Evolutionary conservation across 2,797 vertebrate species (phyloP).

Genomic region (Danionella dracula): DNA sequence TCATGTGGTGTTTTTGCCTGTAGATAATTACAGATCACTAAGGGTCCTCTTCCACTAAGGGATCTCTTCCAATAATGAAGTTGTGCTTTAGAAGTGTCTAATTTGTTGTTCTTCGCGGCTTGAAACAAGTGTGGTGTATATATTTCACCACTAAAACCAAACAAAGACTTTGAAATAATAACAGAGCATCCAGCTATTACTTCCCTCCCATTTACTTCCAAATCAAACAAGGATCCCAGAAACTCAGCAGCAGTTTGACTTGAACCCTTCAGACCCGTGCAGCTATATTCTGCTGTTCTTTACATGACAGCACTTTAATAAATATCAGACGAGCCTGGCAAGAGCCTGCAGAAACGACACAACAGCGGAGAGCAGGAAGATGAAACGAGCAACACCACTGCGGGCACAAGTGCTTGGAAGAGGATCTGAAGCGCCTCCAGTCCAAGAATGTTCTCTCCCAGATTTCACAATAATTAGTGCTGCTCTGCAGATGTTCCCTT

Average conservation of each 20-base stretch:
- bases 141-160: constrained; percentile 33
- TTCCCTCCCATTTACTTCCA: constrained; percentile 9
- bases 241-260: constrained; percentile 20
- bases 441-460: constrained; percentile 52
- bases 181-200: constrained; percentile 14
- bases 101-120: constrained; percentile 12
- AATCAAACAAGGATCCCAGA: constrained; percentile 34
- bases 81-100: constrained; percentile 36
- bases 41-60: too few species aligned
- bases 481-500: constrained; percentile 70
- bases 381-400: constrained; percentile 65
- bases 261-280: constrained; percentile 24
- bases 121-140: constrained; percentile 10
- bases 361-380: constrained; percentile 55
- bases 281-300: constrained; percentile 40
- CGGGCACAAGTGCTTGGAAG: constrained; percentile 69
- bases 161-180: constrained; percentile 22
- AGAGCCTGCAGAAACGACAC: constrained; percentile 45
- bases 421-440: constrained; percentile 65
- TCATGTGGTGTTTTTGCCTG: constrained; percentile 40
- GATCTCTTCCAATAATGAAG: constrained; percentile 35
- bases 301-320: constrained; percentile 53
- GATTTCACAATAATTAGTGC: constrained; percentile 72
- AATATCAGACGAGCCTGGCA: constrained; percentile 47
- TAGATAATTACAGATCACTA: constrained; percentile 33